Base-by-base conservation (phyloP, 2,113 vertebrate species). In the Anarrhichthys ocellatus region DNA sequence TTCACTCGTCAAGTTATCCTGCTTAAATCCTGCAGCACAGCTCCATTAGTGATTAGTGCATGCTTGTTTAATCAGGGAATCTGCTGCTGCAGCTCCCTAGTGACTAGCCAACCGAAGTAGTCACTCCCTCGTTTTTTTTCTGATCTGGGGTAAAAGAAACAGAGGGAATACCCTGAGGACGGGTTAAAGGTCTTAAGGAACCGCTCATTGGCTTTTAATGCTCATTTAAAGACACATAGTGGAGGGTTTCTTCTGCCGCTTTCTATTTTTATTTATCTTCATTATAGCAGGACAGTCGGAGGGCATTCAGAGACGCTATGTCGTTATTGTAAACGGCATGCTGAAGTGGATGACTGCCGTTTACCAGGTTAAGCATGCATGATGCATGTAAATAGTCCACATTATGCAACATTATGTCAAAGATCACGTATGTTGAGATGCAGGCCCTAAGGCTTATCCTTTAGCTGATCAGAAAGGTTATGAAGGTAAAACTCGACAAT, bases 31-130 rank as follows among this genome's bases (percentile, higher is more conserved):
- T 64, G 83, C 83, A 90, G 81, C 81, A 76, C 78, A 80, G 83
- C 81, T 81, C 86, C 85, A 88, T 89, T 91, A 87, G 85, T 87
- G 86, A 92, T 92, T 90, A 92, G 64, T 29, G 78, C 82, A 87
- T 75, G 89, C 88, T 88, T 87, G 78, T 92, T 92, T 91, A 93
- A 93, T 93, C 91, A 90, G 83, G 84, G 88, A 85, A 89, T 92
- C 82, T 86, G 85, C 84, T 83, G 86, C 80, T 84, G 88, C 42
- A 73, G 82, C 74, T 91, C 86, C 80, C 82, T 59, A 52, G 36
- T 91, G 92, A 88, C 89, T 92, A 91, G 90, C 87, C 66, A 63
- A 84, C 56, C 27, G 8, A 76, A 83, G 82, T 56, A 83, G 88
- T 91, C 84, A 88, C 83, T 90, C 84, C 67, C 67, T 84, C 44